Evolutionary conservation across 2,888 invertebrate genomes (phyloP), one percentile per base, ranked within the genome.

Genomic region (Leptopterna dolabrata): DNA sequence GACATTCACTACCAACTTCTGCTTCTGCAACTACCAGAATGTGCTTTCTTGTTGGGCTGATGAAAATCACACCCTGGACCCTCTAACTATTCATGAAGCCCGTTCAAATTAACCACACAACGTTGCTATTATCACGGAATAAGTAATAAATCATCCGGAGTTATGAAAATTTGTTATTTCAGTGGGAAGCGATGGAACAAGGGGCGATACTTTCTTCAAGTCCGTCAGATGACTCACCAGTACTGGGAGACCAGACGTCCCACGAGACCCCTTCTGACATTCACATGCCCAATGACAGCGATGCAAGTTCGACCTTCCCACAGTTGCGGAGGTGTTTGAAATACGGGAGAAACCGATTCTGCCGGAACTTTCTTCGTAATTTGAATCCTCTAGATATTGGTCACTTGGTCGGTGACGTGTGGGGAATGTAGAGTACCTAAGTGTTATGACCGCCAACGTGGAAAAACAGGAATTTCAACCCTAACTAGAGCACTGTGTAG

Each of bases 141-240:
- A n/a, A n/a, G n/a, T n/a, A n/a, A n/a, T n/a, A n/a, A n/a, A n/a
- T n/a, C n/a, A n/a, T n/a, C n/a, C n/a, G n/a, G n/a, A n/a, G n/a
- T n/a, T n/a, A n/a, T n/a, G n/a, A n/a, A n/a, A n/a, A n/a, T n/a
- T n/a, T n/a, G n/a, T 36, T 36, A 36, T 36, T 36, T 63, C 13
- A 27, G 0, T 63, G 63, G 24, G 16, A 51, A 6, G 71, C 71
- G 71, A 71, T 13, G 41, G 14, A 73, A 73, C n/a, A 19, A 73
- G 36, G n/a, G 73, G 19, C 30, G 16, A 30, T 41, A 36, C 73
- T 73, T 73, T 73, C 73, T 73, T 73, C 19, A 29, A 73, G 27
- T 19, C 73, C 73, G 36, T 41, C 73, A 73, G 73, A 41, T 73
- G 73, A 73, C 73, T 73, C 73, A 73, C 73, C 19, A 36, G n/a